A percentile compares a stretch with the other conserved stretches of the same genome.
Conservation (phyloP, 2,888 invertebrate species). For the Lepidocyrtoides sp. region DNA sequence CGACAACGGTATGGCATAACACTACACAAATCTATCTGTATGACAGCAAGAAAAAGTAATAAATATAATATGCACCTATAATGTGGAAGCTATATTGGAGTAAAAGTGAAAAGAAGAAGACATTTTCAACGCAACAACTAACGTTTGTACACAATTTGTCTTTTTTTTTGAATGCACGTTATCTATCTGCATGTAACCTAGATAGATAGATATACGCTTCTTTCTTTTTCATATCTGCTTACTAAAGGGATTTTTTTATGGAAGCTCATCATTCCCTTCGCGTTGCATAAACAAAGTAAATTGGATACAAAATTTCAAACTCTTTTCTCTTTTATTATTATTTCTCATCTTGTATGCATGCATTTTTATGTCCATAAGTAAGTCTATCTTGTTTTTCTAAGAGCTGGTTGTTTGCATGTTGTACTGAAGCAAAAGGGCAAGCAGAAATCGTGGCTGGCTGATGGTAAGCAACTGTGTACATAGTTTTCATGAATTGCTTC, state of each 20-base stretch:
- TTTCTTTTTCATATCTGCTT: neutral
- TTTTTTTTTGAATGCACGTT: too few relatives aligned
- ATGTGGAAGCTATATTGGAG: constrained; percentile 63
- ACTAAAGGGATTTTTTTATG: constrained; percentile 13
- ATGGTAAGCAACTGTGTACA: neutral
- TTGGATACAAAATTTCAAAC: constrained; percentile 86
- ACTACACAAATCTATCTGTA: neutral
- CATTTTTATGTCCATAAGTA: neutral
- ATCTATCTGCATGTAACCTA: too few relatives aligned
- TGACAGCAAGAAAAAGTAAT: neutral
- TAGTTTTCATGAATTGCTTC: neutral
- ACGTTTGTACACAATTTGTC: constrained; percentile 28
- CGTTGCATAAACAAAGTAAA: constrained; percentile 86
- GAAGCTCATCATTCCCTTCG: constrained; percentile 74
- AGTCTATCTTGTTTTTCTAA: constrained; percentile 11
- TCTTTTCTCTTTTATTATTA: constrained; percentile 68
- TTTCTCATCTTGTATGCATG: constrained; percentile 18
- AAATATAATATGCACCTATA: neutral
- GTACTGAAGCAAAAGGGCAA: neutral
- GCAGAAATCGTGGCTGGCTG: neutral
- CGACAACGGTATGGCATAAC: constrained; percentile 38
- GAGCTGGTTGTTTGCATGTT: neutral
- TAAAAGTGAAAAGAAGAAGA: constrained; percentile 73
- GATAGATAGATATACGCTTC: too few relatives aligned
- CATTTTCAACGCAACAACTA: constrained; percentile 82